phyloP scores from a whole-genome alignment of 2,113 vertebrate species.

The Amazona vittata region DNA sequence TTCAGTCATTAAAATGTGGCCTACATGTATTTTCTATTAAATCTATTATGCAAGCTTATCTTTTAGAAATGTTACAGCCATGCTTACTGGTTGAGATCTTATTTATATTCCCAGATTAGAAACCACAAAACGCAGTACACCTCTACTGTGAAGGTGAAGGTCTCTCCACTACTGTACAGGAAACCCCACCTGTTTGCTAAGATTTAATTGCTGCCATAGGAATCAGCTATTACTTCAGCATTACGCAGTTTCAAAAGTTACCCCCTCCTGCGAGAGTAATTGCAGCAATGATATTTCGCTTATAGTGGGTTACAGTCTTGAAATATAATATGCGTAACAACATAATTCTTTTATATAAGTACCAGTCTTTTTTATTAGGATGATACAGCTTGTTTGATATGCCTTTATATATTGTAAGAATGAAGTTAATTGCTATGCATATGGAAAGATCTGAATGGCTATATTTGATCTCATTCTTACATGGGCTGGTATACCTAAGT shows the following conservation, averaged over 20 bases:
- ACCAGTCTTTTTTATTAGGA: neutral
- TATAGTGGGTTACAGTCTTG: neutral
- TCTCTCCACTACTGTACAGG: accelerated
- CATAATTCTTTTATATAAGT: neutral
- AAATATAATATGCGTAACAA: neutral
- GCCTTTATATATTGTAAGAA: neutral
- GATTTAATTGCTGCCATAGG: neutral
- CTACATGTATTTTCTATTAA: neutral
- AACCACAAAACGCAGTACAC: neutral
- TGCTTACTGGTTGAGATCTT: neutral
- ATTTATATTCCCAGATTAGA: neutral
- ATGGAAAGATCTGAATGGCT: neutral
- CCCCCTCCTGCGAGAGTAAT: neutral
- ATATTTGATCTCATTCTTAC: neutral
- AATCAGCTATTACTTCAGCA: neutral
- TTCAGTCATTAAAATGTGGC: neutral
- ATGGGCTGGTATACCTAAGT: neutral
- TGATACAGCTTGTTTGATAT: neutral
- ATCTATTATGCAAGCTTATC: neutral
- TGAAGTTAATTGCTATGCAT: neutral
- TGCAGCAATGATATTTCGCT: neutral
- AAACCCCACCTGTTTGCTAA: neutral
- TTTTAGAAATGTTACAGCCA: neutral
- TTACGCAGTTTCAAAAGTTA: neutral
- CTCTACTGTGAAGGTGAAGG: neutral